These are phyloP conservation scores for Aquatica leii DNA, from an alignment of 2,888 invertebrate species.

Conservation along the genomic window DNA sequence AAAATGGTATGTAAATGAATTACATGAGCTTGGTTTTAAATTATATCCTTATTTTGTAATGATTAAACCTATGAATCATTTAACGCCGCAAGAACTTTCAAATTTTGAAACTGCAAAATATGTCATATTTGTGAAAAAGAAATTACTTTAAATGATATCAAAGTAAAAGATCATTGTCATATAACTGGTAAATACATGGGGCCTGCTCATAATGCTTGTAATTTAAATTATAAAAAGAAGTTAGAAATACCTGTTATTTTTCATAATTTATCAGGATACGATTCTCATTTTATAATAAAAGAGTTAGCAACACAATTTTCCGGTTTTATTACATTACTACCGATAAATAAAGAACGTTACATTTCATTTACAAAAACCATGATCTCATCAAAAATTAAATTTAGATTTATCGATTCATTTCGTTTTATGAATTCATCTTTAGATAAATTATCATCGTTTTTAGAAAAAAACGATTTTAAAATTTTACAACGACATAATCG, in stretches of 20 bases:
- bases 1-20: conserved; percentile 5
- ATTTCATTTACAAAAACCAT: not conserved
- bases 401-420: conserved; percentile 48
- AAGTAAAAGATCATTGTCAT: too few species aligned
- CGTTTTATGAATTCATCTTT: conserved; percentile 43
- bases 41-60: not conserved
- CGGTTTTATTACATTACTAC: not conserved
- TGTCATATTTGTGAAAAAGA: not conserved
- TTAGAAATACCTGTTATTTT: too few species aligned
- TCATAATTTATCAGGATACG: not conserved
- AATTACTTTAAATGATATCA: too few species aligned
- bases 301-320: not conserved
- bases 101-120: not conserved
- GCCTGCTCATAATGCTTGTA: too few species aligned
- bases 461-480: conserved; percentile 32
- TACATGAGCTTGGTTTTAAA: not conserved
- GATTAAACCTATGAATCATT: not conserved
- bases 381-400: conserved; percentile 22
- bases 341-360: not conserved
- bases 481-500: conserved; percentile 17
- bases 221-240: too few species aligned
- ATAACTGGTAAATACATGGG: too few species aligned
- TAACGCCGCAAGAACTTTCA: not conserved
- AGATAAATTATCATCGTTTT: conserved; percentile 42
- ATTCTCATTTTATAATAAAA: not conserved